phyloP scores from a whole-genome alignment of 1,140 invertebrate genomes.

The Stegodyphus mimosarum region DNA sequence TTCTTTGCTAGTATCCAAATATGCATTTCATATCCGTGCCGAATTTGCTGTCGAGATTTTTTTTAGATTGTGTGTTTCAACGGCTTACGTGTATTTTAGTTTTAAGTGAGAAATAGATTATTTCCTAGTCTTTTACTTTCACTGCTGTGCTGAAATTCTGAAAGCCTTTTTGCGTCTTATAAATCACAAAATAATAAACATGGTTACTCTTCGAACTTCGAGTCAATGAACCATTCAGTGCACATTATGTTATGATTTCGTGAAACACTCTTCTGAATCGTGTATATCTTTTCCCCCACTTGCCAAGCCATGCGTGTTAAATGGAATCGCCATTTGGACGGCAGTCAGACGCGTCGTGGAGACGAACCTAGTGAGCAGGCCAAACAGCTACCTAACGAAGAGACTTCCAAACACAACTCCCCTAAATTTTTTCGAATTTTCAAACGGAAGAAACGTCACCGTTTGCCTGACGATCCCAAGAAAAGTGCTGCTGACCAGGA shows the following conservation, averaged over 20 bases:
- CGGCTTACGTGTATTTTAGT: too few species aligned
- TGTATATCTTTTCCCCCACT: not conserved
- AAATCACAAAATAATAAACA: too few species aligned
- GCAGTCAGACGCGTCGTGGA: conserved; percentile 18
- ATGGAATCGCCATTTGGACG: conserved; percentile 56
- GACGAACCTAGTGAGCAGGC: not conserved
- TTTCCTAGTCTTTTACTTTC: too few species aligned
- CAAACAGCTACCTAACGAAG: not conserved
- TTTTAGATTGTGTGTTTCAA: too few species aligned
- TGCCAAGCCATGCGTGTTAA: conserved; percentile 37
- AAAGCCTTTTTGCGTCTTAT: too few species aligned
- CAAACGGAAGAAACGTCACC: conserved; percentile 25
- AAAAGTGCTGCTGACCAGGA: not conserved
- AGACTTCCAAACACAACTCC: conserved; percentile 4
- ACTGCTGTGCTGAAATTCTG: too few species aligned
- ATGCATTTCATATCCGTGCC: too few species aligned
- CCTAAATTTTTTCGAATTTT: conserved; percentile 39
- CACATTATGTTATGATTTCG: not conserved
- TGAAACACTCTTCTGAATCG: conserved; percentile 3
- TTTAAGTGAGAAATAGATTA: too few species aligned
- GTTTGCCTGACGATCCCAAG: not conserved
- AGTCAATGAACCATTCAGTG: not conserved
- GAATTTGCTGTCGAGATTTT: too few species aligned
- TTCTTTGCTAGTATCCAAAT: too few species aligned
- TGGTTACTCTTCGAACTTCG: not conserved